Percentiles rank a stretch among this genome's conserved stretches.
phyloP scores from a whole-genome alignment of 2,888 invertebrate species.

The Physocephala rufipes region DNA sequence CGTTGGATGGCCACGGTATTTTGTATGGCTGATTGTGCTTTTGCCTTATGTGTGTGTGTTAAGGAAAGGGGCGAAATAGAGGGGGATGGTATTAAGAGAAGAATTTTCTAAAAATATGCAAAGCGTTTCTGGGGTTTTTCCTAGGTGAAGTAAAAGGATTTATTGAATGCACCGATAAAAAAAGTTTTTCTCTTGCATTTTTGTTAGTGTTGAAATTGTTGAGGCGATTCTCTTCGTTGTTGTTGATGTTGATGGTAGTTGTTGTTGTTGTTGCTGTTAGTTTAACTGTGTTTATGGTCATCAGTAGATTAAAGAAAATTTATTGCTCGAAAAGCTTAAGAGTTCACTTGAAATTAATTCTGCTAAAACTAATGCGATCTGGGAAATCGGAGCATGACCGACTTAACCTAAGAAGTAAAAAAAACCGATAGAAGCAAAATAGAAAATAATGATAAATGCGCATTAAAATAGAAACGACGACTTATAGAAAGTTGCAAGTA shows the following conservation, averaged over 20 bases:
- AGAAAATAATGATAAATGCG: too few relatives aligned
- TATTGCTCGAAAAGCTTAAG: slow-evolving; percentile 21
- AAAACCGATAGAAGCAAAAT: too few relatives aligned
- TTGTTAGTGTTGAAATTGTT: too few relatives aligned
- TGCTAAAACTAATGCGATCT: slow-evolving; percentile 3
- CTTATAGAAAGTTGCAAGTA: too few relatives aligned
- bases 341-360: slow-evolving; percentile 19
- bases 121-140: not conserved
- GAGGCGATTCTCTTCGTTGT: not conserved
- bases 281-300: slow-evolving; percentile 16
- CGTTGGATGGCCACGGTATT: not conserved
- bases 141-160: slow-evolving; percentile 13
- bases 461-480: too few relatives aligned
- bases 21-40: not conserved
- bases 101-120: not conserved
- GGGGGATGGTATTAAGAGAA: not conserved
- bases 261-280: not conserved
- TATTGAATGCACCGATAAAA: slow-evolving; percentile 16
- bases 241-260: not conserved
- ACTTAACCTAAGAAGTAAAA: not conserved
- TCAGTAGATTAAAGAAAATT: slow-evolving; percentile 32
- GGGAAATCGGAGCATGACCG: slow-evolving; percentile 30
- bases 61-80: too few relatives aligned
- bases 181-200: too few relatives aligned
- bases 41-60: not conserved